Base-by-base conservation (phyloP, 2,888 invertebrate species). In the Bellardia pandia region DNA sequence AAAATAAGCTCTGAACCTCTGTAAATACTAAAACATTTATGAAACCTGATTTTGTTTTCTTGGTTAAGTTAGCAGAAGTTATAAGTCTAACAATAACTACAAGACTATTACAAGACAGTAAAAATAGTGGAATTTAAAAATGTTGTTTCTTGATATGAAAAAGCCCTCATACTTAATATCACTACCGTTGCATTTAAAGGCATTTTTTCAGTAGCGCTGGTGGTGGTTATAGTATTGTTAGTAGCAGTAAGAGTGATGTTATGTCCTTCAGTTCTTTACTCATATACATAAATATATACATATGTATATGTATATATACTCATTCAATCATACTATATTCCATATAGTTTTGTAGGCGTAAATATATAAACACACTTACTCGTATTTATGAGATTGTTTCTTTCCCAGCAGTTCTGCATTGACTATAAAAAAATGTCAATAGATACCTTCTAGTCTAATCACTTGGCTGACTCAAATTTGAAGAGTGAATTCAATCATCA, bases 311-410 rank as follows among this genome's bases (percentile, higher is more conserved):
- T 16, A 48, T 30, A 51, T 23, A 14, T 40, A 64, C 37, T 37
- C 48, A 58, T 72, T 77, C 62, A 81, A 69, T 84, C 86, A 78
- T 74, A 69, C 42, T 58, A 80, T 68, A 80, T 82, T 75, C 11
- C 72, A 86, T 1, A 40, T 42, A 45, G 6, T 72, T 72, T 56
- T 62, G 71, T 62, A 77, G 64, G 76, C 71, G 53, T 76, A 62
- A 42, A 77, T 69, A 53, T 5, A 62, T 16, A 16, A 5, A 33
- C 6, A 11, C 23, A 66, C 14, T 45, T 37, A 66, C 13, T 9
- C n/a, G 11, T 58, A 13, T 7, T 37, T 48, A 48, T 69, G 13
- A 33, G 33, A 56, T 66, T 68, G n/a, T 45, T 68, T 78, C 14
- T 16, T 48, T 60, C 14, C n/a, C 0, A 66, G 76, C 16, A 64